These are phyloP conservation scores for Sialis fuliginosa DNA, from an alignment of 2,888 invertebrate species.

Conservation along the genomic window DNA sequence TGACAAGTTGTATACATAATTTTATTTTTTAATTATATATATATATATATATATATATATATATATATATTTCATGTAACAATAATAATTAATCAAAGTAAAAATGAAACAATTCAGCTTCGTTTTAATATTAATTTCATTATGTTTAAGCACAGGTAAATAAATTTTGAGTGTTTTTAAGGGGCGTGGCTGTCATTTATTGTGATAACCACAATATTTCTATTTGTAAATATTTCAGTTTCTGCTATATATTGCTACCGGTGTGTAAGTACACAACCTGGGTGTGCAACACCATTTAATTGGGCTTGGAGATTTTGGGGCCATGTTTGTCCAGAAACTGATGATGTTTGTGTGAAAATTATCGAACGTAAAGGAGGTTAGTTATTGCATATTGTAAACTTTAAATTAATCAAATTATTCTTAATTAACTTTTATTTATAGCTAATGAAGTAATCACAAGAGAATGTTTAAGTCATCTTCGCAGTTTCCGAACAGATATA, in stretches of 20 bases:
- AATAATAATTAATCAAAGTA: neutral
- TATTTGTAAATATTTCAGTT: slow-evolving; percentile 22
- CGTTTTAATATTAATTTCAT: neutral
- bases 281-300: slow-evolving; percentile 69
- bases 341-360: slow-evolving; percentile 81
- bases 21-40: no score
- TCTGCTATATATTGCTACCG: slow-evolving; percentile 69
- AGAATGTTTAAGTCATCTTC: slow-evolving; percentile 66
- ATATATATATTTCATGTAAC: no score
- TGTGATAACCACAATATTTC: neutral
- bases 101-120: neutral
- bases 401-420: neutral
- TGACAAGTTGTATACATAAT: no score
- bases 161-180: neutral
- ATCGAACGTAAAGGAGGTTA: slow-evolving; percentile 72
- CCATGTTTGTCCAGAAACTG: slow-evolving; percentile 60
- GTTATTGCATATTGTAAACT: slow-evolving; percentile 8
- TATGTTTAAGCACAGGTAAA: neutral
- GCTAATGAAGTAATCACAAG: slow-evolving; percentile 66
- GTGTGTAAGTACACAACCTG: slow-evolving; percentile 77
- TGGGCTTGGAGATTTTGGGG: slow-evolving; percentile 64
- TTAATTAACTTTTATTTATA: slow-evolving; percentile 21
- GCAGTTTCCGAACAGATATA: slow-evolving; percentile 64
- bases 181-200: neutral
- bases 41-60: no score